Evolutionary conservation across 2,888 invertebrate species (phyloP).

Genomic region (Epicampocera succincta): DNA sequence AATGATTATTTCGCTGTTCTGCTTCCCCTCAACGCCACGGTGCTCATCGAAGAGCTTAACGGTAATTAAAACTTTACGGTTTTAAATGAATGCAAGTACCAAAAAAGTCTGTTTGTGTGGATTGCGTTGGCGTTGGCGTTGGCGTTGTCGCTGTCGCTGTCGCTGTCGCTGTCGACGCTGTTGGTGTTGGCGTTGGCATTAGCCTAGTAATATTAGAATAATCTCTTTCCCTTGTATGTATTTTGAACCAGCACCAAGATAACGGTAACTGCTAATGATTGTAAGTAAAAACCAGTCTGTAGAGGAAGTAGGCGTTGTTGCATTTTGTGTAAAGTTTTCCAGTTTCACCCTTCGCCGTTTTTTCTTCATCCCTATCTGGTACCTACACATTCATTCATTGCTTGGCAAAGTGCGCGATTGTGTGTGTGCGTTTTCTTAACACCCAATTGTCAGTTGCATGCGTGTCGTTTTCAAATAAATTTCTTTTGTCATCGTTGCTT

Average conservation of each 20-base stretch:
- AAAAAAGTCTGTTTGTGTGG: conserved; percentile 19
- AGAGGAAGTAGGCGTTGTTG: conserved; percentile 67
- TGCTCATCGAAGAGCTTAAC: conserved; percentile 6
- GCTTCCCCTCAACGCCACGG: background rate
- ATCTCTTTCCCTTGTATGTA: conserved; percentile 66
- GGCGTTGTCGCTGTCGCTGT: too few relatives aligned
- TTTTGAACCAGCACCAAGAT: background rate
- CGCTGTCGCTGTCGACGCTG: conserved; percentile 14
- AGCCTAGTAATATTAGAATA: conserved; percentile 59
- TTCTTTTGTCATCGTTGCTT: conserved; percentile 55
- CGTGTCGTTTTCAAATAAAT: conserved; percentile 65
- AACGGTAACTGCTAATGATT: conserved; percentile 7
- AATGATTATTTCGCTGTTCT: conserved; percentile 50
- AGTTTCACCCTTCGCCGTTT: conserved; percentile 15
- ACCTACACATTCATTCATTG: conserved; percentile 30
- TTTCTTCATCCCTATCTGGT: background rate
- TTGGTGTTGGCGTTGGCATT: conserved; percentile 38
- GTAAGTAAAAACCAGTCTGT: conserved; percentile 51
- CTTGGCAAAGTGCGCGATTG: conserved; percentile 35
- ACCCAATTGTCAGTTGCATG: conserved; percentile 70
- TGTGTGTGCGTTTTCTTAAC: conserved; percentile 46
- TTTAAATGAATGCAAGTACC: conserved; percentile 17
- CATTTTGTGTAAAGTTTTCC: conserved; percentile 59
- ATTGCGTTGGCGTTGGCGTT: conserved; percentile 18
- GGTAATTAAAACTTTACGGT: conserved; percentile 59